Percentiles rank a stretch among this genome's conserved stretches.
Evolutionary conservation across 2,888 invertebrate genomes (phyloP).

Genomic region (Aspidiotus destructor): DNA sequence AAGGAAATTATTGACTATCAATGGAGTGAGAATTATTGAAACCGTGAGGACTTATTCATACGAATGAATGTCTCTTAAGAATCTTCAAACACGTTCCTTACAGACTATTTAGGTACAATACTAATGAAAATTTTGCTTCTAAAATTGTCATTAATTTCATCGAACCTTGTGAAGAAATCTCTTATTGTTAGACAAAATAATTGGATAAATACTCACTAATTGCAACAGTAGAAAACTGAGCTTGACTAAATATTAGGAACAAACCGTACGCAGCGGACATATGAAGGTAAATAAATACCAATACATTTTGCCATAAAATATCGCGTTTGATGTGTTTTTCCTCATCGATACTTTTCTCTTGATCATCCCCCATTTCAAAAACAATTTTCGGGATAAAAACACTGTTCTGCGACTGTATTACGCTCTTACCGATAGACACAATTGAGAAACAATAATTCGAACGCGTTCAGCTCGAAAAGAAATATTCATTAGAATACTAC

Average conservation of each 20-base stretch:
- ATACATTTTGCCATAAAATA: conserved; percentile 60
- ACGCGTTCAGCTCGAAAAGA: too few relatives aligned
- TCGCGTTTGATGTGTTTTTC: conserved; percentile 39
- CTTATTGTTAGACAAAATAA: not conserved
- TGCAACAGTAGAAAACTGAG: conserved; percentile 52
- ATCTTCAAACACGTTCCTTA: too few relatives aligned
- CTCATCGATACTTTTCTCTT: not conserved
- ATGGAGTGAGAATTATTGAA: not conserved
- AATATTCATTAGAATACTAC: too few relatives aligned
- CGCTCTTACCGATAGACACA: not conserved
- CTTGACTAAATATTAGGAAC: conserved; percentile 51
- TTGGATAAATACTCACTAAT: conserved; percentile 51
- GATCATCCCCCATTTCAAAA: conserved; percentile 19
- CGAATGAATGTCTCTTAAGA: not conserved
- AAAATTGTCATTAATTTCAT: too few relatives aligned
- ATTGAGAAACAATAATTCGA: not conserved
- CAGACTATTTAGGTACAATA: too few relatives aligned
- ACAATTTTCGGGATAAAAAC: not conserved
- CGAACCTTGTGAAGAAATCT: too few relatives aligned
- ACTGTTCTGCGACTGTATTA: not conserved
- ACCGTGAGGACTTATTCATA: not conserved
- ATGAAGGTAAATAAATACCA: conserved; percentile 65
- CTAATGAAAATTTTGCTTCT: too few relatives aligned
- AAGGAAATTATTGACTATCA: conserved; percentile 38
- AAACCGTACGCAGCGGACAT: conserved; percentile 57